These are phyloP conservation scores for Drosophila quadrilineata DNA, from an alignment of 1,140 invertebrate genomes.

Conservation along the genomic window DNA sequence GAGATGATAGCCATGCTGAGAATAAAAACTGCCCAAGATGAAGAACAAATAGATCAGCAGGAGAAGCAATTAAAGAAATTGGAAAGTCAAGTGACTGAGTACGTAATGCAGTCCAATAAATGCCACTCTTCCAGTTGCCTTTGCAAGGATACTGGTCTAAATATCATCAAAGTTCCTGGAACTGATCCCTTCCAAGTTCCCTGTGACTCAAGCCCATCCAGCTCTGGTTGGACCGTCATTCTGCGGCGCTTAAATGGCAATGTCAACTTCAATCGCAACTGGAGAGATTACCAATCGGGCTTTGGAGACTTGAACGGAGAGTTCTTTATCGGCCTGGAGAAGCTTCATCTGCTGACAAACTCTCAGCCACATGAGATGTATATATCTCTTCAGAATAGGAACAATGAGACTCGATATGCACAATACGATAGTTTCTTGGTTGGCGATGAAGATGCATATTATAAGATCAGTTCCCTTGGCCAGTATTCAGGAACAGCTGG, in stretches of 20 bases:
- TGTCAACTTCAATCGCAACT: slow-evolving; percentile 19
- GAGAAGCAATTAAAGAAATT: slow-evolving; percentile 9
- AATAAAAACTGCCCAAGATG: slow-evolving; percentile 9
- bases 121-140: slow-evolving; percentile 23
- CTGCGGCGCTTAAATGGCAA: slow-evolving; percentile 18
- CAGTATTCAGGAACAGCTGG: slow-evolving; percentile 85
- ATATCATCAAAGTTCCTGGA: slow-evolving; percentile 14
- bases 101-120: not conserved
- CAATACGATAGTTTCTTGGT: slow-evolving; percentile 17
- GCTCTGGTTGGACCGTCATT: slow-evolving; percentile 22
- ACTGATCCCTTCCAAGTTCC: slow-evolving; percentile 12
- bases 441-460: slow-evolving; percentile 83
- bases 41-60: slow-evolving; percentile 18
- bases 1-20: slow-evolving; percentile 20
- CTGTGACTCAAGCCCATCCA: slow-evolving; percentile 15
- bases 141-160: slow-evolving; percentile 9
- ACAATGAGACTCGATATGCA: slow-evolving; percentile 20
- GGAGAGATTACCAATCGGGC: slow-evolving; percentile 25
- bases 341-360: slow-evolving; percentile 23
- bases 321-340: slow-evolving; percentile 34
- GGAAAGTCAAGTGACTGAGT: not conserved
- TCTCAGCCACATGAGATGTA: slow-evolving; percentile 28
- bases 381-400: slow-evolving; percentile 14
- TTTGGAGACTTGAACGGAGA: slow-evolving; percentile 24
- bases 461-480: slow-evolving; percentile 84